These are phyloP conservation scores for Cladorhizidae sp. DNA, from an alignment of 37 sponge, comb jelly and placozoan species.

Conservation along the genomic window DNA sequence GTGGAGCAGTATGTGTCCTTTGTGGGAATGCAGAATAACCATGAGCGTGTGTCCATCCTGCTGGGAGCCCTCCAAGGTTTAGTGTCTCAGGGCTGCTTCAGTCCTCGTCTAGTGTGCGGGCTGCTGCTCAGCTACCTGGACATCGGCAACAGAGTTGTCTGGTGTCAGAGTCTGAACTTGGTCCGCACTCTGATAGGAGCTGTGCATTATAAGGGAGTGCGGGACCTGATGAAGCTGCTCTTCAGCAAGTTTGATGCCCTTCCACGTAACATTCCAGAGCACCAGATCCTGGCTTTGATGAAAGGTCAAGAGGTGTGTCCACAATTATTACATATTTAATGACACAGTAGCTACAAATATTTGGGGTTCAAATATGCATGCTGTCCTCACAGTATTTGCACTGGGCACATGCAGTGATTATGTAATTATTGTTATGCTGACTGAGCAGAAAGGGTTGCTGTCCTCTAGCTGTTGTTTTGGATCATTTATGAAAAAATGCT, in stretches of 20 bases:
- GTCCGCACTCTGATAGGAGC: slow-evolving; percentile 38
- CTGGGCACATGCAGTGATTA: too few species aligned
- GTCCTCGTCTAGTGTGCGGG: slow-evolving; percentile 52
- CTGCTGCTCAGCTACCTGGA: slow-evolving; percentile 46
- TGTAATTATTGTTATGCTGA: too few species aligned
- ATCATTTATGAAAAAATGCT: too few species aligned
- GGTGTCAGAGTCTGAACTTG: slow-evolving; percentile 47
- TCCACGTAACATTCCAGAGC: slow-evolving; percentile 39
- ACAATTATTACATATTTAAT: too few species aligned
- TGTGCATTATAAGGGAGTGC: slow-evolving; percentile 59
- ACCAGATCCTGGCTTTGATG: slow-evolving; percentile 34
- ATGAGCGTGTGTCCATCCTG: slow-evolving; percentile 27
- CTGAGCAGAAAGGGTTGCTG: too few species aligned
- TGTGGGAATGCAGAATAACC: slow-evolving; percentile 37
- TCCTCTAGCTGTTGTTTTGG: too few species aligned
- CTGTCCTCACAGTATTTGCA: too few species aligned
- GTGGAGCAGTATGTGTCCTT: slow-evolving; percentile 45
- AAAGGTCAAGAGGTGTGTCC: slow-evolving; percentile 52
- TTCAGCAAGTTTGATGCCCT: slow-evolving; percentile 58
- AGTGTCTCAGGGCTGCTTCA: slow-evolving; percentile 11
- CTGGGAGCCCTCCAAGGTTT: slow-evolving; percentile 5
- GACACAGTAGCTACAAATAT: too few species aligned
- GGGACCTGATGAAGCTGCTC: slow-evolving; percentile 65
- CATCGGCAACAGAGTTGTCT: slow-evolving; percentile 35
- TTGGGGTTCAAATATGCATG: too few species aligned